Percentiles rank a stretch among this genome's conserved stretches.
Evolutionary conservation across 2,888 invertebrate species (phyloP).

Genomic region (Dascillus cervinus): DNA sequence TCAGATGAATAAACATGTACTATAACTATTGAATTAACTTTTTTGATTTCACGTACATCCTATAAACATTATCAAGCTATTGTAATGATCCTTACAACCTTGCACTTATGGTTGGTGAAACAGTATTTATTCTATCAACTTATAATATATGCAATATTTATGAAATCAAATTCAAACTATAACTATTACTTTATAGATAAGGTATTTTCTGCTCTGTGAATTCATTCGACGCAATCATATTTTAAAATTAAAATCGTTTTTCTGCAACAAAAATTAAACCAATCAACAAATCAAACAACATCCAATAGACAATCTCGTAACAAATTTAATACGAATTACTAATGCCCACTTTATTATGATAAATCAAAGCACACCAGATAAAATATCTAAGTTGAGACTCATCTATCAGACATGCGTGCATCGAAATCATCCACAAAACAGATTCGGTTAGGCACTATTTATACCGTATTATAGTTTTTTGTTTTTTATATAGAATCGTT

Average conservation of each 20-base stretch:
- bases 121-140: slow-evolving; percentile 30
- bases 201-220: slow-evolving; percentile 26
- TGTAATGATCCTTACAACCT: slow-evolving; percentile 22
- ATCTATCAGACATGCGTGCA: too few species aligned
- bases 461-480: too few species aligned
- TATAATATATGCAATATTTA: slow-evolving; percentile 31
- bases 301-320: slow-evolving; percentile 16
- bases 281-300: slow-evolving; percentile 1
- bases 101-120: slow-evolving; percentile 25
- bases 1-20: slow-evolving; percentile 31
- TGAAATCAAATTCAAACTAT: slow-evolving; percentile 37
- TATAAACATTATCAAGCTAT: slow-evolving; percentile 28
- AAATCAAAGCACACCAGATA: neutral
- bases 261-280: too few species aligned
- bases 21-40: slow-evolving; percentile 31
- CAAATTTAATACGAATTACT: too few species aligned
- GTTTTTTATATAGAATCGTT: too few species aligned
- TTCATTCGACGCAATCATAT: slow-evolving; percentile 23
- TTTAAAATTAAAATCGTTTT: slow-evolving; percentile 5
- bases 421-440: slow-evolving; percentile 22
- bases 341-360: slow-evolving; percentile 19
- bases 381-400: too few species aligned
- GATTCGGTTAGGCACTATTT: slow-evolving; percentile 35
- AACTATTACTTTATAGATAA: slow-evolving; percentile 31
- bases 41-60: slow-evolving; percentile 34